Percentiles rank a stretch among this genome's conserved stretches.
Conservation (phyloP, 2,797 vertebrate species). For the Gobio occitaniae region DNA sequence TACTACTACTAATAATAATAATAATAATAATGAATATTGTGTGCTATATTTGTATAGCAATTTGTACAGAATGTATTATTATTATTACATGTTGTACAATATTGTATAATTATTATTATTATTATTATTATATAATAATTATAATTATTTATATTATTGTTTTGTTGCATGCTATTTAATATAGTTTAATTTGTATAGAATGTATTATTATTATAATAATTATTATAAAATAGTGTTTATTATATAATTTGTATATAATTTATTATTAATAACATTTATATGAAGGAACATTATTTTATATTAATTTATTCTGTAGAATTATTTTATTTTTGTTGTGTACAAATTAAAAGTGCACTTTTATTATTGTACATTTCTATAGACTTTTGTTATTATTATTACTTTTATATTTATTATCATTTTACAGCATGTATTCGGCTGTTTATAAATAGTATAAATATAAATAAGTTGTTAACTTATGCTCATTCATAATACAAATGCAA, state of each 20-base stretch:
- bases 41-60: no score
- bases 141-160: no score
- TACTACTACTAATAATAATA: no score
- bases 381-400: neutral
- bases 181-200: no score
- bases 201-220: neutral
- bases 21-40: no score
- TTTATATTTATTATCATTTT: neutral
- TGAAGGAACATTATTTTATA: no score
- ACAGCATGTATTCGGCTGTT: neutral
- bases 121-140: neutral
- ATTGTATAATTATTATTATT: neutral
- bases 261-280: neutral
- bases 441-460: neutral
- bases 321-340: neutral
- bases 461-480: no score
- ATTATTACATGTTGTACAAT: neutral
- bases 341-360: neutral
- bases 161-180: no score
- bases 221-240: neutral
- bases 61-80: neutral
- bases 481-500: no score
- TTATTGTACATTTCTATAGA: neutral
- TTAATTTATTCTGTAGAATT: neutral
- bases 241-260: neutral